Evolutionary conservation across 2,797 vertebrate species (phyloP).

Genomic region (Numenius phaeopus): DNA sequence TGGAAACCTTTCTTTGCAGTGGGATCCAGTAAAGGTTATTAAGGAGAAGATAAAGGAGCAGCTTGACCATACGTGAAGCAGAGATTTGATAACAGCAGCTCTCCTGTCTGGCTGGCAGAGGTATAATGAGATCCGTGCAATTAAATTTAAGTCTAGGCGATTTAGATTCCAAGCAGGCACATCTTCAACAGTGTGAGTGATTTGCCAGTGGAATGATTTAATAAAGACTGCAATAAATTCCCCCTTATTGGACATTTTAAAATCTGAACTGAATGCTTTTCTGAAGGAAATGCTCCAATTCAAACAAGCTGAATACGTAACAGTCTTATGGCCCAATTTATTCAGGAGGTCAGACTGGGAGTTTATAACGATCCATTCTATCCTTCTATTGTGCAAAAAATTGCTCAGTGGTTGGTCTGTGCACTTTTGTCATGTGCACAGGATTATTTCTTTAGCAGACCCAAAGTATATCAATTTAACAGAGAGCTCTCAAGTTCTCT

Average conservation of each 20-base stretch:
- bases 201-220: constrained; percentile 49
- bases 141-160: constrained; percentile 4
- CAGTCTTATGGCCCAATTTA: not conserved
- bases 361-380: not conserved
- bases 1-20: not conserved
- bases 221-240: constrained; percentile 50
- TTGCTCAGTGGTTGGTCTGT: not conserved
- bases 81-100: not conserved
- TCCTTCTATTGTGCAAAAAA: not conserved
- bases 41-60: constrained; percentile 17
- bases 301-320: constrained; percentile 16
- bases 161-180: constrained; percentile 32
- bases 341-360: not conserved
- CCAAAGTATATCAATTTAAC: not conserved
- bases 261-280: constrained; percentile 20
- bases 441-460: not conserved
- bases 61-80: not conserved
- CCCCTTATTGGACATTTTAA: not conserved
- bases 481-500: not conserved
- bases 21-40: constrained; percentile 1
- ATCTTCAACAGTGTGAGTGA: not conserved
- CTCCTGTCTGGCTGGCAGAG: constrained; percentile 17
- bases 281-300: constrained; percentile 6
- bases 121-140: not conserved
- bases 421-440: not conserved